Percentiles rank a stretch among this genome's conserved stretches.
Conservation (phyloP, 2,888 invertebrate species). For the Polyploca ridens region DNA sequence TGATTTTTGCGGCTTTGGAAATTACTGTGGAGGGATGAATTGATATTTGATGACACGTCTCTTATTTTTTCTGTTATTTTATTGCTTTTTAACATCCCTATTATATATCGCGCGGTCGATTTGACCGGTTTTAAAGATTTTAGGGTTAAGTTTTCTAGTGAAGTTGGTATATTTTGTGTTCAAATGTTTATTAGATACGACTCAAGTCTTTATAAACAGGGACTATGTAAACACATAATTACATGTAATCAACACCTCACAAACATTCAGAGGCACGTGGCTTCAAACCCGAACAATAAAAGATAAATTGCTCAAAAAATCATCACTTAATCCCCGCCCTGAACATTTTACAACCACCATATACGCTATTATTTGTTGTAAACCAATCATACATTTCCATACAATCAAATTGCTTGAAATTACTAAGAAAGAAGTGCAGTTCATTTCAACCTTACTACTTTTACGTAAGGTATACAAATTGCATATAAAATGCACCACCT, state of each 20-base stretch:
- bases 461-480: conserved; percentile 28
- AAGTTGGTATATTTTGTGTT: neutral
- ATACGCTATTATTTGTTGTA: conserved; percentile 52
- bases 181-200: conserved; percentile 15
- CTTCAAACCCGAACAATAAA: conserved; percentile 56
- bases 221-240: conserved; percentile 27
- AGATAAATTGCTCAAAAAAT: conserved; percentile 63
- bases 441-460: conserved; percentile 16
- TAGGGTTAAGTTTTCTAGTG: neutral
- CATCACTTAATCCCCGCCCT: conserved; percentile 46
- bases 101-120: neutral
- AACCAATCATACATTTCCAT: conserved; percentile 52
- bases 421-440: conserved; percentile 12
- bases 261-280: conserved; percentile 53
- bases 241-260: conserved; percentile 56
- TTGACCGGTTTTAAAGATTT: neutral
- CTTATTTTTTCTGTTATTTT: conserved; percentile 22
- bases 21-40: conserved; percentile 59
- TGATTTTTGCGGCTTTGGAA: conserved; percentile 68
- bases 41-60: conserved; percentile 61
- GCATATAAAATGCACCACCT: conserved; percentile 10
- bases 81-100: conserved; percentile 9
- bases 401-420: conserved; percentile 52
- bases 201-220: conserved; percentile 13
- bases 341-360: conserved; percentile 54